phyloP scores from a whole-genome alignment of 2,113 vertebrate species.

The Sinosuthora webbiana region DNA sequence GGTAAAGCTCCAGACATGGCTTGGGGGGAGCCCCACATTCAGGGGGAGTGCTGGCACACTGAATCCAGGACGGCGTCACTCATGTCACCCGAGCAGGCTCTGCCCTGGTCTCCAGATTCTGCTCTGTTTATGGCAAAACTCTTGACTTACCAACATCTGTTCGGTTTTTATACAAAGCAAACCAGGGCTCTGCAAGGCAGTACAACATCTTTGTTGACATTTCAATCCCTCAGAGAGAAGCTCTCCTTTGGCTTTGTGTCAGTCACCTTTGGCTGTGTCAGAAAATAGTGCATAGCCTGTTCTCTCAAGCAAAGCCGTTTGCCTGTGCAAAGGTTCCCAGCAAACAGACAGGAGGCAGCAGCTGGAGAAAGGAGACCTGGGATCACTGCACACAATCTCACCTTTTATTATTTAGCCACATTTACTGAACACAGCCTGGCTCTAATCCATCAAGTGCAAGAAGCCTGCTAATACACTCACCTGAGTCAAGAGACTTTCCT shows the following conservation, averaged over 20 bases:
- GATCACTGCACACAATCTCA: constrained; percentile 57
- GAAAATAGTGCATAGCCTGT: not conserved
- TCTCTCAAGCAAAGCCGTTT: constrained; percentile 24
- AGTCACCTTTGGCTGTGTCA: constrained; percentile 43
- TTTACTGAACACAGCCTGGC: not conserved
- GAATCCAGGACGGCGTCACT: not conserved
- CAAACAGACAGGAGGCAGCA: not conserved
- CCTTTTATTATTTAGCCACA: constrained; percentile 30
- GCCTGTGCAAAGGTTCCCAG: not conserved
- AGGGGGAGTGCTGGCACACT: not conserved
- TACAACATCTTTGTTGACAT: constrained; percentile 41
- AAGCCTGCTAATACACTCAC: not conserved
- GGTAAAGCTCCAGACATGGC: not conserved
- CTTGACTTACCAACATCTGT: constrained; percentile 47
- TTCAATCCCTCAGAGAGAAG: constrained; percentile 19
- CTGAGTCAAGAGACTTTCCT: not conserved
- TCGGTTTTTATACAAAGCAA: constrained; percentile 31
- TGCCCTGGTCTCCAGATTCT: not conserved
- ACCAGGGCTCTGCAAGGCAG: not conserved
- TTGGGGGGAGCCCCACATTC: not conserved
- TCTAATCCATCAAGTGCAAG: constrained; percentile 24
- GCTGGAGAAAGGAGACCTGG: not conserved
- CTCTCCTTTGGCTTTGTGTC: constrained; percentile 19
- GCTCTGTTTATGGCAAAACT: not conserved
- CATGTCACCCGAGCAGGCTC: not conserved